These are phyloP conservation scores for Spisula subtruncata DNA, from an alignment of 2,888 invertebrate genomes.

Conservation along the genomic window DNA sequence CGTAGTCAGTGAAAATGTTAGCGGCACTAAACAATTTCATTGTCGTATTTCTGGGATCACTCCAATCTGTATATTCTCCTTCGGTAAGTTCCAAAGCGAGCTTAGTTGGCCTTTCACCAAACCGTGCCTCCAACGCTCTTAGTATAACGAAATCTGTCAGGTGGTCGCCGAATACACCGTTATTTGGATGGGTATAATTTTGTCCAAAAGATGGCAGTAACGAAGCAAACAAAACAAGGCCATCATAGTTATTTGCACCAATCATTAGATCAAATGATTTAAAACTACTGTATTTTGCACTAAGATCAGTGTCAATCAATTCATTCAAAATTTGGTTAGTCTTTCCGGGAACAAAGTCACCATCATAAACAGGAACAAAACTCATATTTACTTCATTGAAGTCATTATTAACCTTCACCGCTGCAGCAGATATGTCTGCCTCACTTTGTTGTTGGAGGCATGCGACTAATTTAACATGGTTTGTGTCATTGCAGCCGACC, in stretches of 20 bases:
- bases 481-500: constrained; percentile 19
- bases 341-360: constrained; percentile 10
- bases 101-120: neutral
- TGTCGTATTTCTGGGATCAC: neutral
- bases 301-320: neutral
- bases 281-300: constrained; percentile 1
- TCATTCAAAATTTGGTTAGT: neutral
- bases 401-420: neutral
- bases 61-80: constrained; percentile 28
- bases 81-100: neutral
- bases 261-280: constrained; percentile 33
- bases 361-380: constrained; percentile 30
- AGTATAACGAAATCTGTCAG: neutral
- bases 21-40: neutral
- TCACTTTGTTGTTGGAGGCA: constrained; percentile 17
- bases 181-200: neutral
- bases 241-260: constrained; percentile 11
- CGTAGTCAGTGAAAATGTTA: neutral
- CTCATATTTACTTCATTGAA: neutral
- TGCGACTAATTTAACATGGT: neutral
- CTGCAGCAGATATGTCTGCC: neutral
- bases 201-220: neutral
- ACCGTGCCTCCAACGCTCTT: too few species aligned
- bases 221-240: neutral
- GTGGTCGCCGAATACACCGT: neutral